Evolutionary conservation across 2,797 vertebrate species (phyloP).

Genomic region (Caiman crocodilus): DNA sequence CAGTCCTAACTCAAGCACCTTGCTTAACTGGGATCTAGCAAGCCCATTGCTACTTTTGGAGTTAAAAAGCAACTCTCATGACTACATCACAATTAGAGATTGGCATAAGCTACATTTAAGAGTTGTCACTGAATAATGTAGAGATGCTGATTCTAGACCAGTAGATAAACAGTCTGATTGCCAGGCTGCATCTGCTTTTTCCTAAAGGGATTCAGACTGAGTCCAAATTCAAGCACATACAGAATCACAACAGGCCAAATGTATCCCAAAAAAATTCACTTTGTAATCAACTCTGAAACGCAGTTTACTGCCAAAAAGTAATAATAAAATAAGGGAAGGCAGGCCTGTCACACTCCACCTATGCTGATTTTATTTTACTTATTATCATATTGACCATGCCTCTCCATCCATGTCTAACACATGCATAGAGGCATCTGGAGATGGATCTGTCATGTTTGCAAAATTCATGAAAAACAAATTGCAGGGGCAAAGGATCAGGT

Average conservation of each 20-base stretch:
- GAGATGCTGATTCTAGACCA: too few relatives aligned
- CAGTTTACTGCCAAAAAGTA: neutral
- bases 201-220: neutral
- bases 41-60: neutral
- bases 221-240: neutral
- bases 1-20: neutral
- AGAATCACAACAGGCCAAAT: neutral
- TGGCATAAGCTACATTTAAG: rapidly evolving
- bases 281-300: neutral
- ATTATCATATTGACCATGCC: rapidly evolving
- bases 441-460: neutral
- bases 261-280: neutral
- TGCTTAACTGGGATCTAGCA: neutral
- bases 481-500: neutral
- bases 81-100: neutral
- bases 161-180: too few relatives aligned
- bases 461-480: neutral
- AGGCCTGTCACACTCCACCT: rapidly evolving
- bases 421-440: neutral
- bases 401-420: neutral
- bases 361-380: rapidly evolving
- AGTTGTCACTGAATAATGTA: neutral
- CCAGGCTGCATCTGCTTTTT: neutral
- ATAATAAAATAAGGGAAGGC: rapidly evolving
- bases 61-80: neutral